Percentiles rank a stretch among this genome's conserved stretches.
phyloP scores from a whole-genome alignment of 2,113 vertebrate genomes.

The Epinephelus cyanopodus region DNA sequence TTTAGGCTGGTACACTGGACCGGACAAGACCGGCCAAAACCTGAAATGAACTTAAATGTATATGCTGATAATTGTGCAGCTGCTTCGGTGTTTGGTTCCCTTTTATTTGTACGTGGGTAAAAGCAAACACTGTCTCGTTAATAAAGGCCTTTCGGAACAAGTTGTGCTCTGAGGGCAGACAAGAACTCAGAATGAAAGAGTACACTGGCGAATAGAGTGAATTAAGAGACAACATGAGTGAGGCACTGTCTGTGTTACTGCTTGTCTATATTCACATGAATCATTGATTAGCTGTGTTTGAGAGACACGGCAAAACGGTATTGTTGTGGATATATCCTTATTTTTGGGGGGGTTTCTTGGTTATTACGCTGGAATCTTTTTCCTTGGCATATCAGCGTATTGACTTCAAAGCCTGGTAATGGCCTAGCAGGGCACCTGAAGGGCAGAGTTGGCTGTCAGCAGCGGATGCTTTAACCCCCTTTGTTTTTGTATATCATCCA shows the following conservation, averaged over 20 bases:
- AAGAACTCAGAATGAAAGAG: background rate
- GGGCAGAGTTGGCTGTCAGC: constrained; percentile 42
- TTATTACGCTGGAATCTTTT: constrained; percentile 21
- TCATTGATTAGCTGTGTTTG: background rate
- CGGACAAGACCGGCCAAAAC: too few species aligned
- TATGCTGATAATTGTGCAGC: background rate
- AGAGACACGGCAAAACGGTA: background rate
- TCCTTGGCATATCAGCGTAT: constrained; percentile 3
- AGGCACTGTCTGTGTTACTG: background rate
- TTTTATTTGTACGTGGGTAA: background rate
- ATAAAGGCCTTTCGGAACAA: background rate
- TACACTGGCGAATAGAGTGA: background rate
- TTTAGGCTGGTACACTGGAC: too few species aligned
- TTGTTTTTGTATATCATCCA: constrained; percentile 54
- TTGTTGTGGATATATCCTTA: background rate
- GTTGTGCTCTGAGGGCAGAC: background rate
- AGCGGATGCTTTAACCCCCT: constrained; percentile 39
- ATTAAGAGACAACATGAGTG: background rate
- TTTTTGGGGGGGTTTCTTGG: constrained; percentile 2
- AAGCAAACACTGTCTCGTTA: background rate
- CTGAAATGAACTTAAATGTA: background rate
- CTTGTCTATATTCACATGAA: background rate
- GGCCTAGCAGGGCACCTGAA: constrained; percentile 27
- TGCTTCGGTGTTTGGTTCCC: background rate
- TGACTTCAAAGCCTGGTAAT: constrained; percentile 10